Evolutionary conservation across 2,113 vertebrate genomes (phyloP).

Genomic region (Cnemophilus loriae): DNA sequence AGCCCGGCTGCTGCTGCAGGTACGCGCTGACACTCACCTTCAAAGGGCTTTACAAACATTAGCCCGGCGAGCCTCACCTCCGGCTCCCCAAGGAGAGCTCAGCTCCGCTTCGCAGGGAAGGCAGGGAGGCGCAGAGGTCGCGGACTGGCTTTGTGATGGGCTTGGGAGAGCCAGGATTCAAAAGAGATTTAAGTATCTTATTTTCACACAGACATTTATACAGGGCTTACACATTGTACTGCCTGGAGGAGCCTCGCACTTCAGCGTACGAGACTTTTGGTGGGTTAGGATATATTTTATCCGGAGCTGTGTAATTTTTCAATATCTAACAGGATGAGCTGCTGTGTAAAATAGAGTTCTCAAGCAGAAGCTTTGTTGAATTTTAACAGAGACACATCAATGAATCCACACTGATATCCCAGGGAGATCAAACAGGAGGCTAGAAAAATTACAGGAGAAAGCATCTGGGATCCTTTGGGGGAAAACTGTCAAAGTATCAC

Average conservation of each 20-base stretch:
- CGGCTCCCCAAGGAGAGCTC: neutral
- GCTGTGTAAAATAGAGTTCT: neutral
- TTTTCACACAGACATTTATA: neutral
- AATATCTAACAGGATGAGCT: neutral
- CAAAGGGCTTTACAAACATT: neutral
- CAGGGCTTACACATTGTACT: neutral
- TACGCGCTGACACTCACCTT: neutral
- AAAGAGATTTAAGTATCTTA: neutral
- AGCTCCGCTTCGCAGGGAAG: accelerated
- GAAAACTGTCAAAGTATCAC: neutral
- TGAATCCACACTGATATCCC: neutral
- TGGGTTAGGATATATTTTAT: neutral
- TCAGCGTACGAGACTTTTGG: neutral
- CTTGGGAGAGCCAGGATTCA: neutral
- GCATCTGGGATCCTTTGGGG: neutral
- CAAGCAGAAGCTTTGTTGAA: neutral
- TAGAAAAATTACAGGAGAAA: neutral
- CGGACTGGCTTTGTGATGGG: neutral
- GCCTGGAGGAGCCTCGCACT: neutral
- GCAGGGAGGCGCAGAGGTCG: neutral
- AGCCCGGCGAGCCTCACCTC: neutral
- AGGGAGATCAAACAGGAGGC: neutral
- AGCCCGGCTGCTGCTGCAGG: neutral
- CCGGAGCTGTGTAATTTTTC: neutral
- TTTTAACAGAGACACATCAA: neutral